Evolutionary conservation across 1,140 invertebrate genomes (phyloP), one percentile per base, ranked within the genome.

Genomic region (Drosophila subobscura): DNA sequence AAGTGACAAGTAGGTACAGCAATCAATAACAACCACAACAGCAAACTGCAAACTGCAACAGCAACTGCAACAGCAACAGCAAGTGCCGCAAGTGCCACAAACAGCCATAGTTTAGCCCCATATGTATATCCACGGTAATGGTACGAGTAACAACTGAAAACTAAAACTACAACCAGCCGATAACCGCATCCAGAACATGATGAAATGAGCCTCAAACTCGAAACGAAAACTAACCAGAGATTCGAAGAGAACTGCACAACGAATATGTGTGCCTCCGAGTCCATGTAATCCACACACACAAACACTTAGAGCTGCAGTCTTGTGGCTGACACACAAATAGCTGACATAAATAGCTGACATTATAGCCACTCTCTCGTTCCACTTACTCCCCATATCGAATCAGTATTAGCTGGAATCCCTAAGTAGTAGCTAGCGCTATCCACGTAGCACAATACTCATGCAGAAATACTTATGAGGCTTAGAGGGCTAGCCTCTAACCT

Each of bases 1-100:
- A 67, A 12, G 52, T 80, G 81, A 80, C 80, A 85, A 85, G 80
- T 85, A 85, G 80, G 80, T 85, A 86, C 76, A 68, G 68, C 57
- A 72, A 68, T 14, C 55, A 55, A 65, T 12, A 58, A 58, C 53
- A 59, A 47, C 57, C 51, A 61, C 66, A 61, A 52, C 50, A 60
- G 42, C 54, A 64, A 61, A 67, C 46, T 56, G 22, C 33, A 61
- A 41, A 63, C 37, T 59, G 14, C 57, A 52, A 50, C 40, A 29
- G 27, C 42, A 60, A 45, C 16, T 7, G 52, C 46, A 58, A 71
- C 22, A 52, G 27, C 27, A 64, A 59, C 47, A 41, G 12, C 42
- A 71, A 80, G 46, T 51, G 23, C 20, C 20, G 41, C 46, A 42
- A 20, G 20, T 51, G 67, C 72, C 55, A 67, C 55, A 29, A 16